phyloP scores from a whole-genome alignment of 2,797 vertebrate genomes.

The Clarias pachynema region DNA sequence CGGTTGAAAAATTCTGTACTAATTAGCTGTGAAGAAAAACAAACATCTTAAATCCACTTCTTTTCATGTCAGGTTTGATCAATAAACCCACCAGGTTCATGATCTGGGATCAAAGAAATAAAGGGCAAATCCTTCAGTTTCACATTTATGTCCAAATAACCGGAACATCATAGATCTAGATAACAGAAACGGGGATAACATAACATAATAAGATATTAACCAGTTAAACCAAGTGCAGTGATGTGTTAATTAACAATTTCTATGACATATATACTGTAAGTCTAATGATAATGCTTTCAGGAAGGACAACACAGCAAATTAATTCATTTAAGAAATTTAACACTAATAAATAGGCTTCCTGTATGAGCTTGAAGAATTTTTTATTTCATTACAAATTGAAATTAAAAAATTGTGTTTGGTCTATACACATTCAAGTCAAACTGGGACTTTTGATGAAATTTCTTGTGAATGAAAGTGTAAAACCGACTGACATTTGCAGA shows the following conservation, averaged over 20 bases:
- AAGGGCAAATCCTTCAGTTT: not conserved
- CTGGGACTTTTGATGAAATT: too few relatives aligned
- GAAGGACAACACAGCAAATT: not conserved
- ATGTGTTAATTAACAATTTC: not conserved
- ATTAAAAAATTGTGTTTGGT: too few relatives aligned
- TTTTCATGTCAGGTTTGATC: not conserved
- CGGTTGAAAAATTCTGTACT: too few relatives aligned
- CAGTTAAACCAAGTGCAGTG: not conserved
- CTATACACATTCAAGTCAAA: too few relatives aligned
- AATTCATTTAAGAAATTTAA: not conserved
- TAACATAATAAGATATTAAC: too few relatives aligned
- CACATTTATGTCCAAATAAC: not conserved
- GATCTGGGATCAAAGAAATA: not conserved
- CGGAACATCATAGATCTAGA: not conserved
- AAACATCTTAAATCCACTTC: not conserved
- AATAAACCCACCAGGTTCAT: not conserved
- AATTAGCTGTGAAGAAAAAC: not conserved
- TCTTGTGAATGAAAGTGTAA: too few relatives aligned
- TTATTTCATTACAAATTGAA: too few relatives aligned
- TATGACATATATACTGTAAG: not conserved
- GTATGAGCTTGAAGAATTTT: not conserved
- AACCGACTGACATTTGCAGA: too few relatives aligned
- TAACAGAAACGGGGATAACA: not conserved
- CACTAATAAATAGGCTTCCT: not conserved
- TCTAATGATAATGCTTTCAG: not conserved